Conservation (phyloP, 1,140 invertebrate genomes). For the Brachionus calyciflorus region DNA sequence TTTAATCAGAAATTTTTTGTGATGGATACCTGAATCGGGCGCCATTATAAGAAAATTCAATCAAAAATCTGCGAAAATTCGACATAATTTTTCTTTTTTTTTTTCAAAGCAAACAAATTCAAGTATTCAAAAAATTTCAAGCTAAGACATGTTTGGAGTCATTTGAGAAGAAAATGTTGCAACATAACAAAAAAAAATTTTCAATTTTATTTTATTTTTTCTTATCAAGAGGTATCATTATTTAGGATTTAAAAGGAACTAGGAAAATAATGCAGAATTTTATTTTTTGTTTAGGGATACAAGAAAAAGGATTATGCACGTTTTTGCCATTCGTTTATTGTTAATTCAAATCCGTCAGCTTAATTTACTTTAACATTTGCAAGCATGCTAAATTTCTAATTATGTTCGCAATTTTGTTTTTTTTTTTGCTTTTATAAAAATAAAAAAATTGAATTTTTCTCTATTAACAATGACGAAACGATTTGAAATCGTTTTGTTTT, state of each 20-base stretch:
- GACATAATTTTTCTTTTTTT: neutral
- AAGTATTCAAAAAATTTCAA: no score
- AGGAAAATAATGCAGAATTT: no score
- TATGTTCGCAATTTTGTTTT: constrained; percentile 21
- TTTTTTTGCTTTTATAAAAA: constrained; percentile 2
- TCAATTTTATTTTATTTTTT: neutral
- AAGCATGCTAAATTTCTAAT: constrained; percentile 41
- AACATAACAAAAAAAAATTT: neutral
- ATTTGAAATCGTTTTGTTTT: neutral
- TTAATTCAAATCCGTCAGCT: no score
- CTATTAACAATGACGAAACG: neutral
- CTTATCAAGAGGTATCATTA: no score
- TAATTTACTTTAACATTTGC: neutral
- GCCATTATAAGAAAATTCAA: constrained; percentile 39
- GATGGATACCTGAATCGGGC: constrained; percentile 15
- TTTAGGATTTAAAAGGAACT: constrained; percentile 31
- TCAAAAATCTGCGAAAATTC: constrained; percentile 31
- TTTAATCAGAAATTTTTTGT: neutral
- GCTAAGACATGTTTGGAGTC: constrained; percentile 22
- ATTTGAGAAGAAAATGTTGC: neutral
- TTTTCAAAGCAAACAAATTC: no score
- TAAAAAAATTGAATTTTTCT: neutral
- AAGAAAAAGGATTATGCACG: neutral
- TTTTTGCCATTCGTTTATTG: neutral
- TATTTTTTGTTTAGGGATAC: no score